Evolutionary conservation across 2,888 invertebrate genomes (phyloP).

Genomic region (Microctonus brassicae): DNA sequence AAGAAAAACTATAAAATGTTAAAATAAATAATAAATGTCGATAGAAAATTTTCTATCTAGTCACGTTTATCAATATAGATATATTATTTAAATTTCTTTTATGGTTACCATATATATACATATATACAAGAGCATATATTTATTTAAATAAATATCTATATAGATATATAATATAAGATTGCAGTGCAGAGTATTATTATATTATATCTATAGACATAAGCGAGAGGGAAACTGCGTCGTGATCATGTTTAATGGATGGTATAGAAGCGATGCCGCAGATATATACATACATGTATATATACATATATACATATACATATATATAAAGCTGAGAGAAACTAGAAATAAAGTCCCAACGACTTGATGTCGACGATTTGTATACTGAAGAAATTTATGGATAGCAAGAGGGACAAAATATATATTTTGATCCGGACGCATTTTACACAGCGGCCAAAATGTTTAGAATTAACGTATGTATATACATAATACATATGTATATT

Average conservation of each 20-base stretch:
- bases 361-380: slow-evolving; percentile 25
- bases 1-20: too few species aligned
- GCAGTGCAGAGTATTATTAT: background rate
- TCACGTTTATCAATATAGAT: too few species aligned
- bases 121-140: too few species aligned
- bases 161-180: too few species aligned
- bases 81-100: too few species aligned
- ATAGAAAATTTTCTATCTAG: too few species aligned
- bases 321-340: slow-evolving; percentile 16
- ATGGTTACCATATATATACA: too few species aligned
- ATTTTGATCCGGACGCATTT: slow-evolving; percentile 11
- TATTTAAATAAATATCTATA: too few species aligned
- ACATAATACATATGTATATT: background rate
- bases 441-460: slow-evolving; percentile 12
- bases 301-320: too few species aligned
- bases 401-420: slow-evolving; percentile 27
- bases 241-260: background rate
- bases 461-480: background rate
- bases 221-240: slow-evolving; percentile 3
- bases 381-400: slow-evolving; percentile 27
- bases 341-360: slow-evolving; percentile 29
- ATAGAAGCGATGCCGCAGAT: background rate
- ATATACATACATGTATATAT: too few species aligned
- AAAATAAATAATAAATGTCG: too few species aligned
- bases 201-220: background rate